Percentiles rank a stretch among this genome's conserved stretches.
These are phyloP conservation scores for Schrankia costaestrigalis DNA, from an alignment of 2,888 invertebrate genomes.

Conservation along the genomic window DNA sequence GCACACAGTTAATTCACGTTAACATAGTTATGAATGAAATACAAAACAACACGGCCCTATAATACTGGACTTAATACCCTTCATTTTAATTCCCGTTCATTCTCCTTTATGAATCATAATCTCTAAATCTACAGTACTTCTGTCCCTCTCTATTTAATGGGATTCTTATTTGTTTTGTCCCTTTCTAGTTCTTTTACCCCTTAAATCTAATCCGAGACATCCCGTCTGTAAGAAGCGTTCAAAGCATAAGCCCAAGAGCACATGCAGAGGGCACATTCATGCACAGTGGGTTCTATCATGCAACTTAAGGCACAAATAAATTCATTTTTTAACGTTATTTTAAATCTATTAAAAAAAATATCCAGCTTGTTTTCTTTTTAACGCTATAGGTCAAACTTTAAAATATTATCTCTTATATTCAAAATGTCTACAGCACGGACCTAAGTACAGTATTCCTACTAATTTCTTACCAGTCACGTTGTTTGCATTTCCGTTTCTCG, in stretches of 20 bases:
- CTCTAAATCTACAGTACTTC: slow-evolving; percentile 70
- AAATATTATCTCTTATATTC: too few relatives aligned
- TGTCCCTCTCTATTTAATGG: slow-evolving; percentile 53
- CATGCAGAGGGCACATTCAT: slow-evolving; percentile 26
- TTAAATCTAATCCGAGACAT: slow-evolving; percentile 79
- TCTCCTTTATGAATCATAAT: slow-evolving; percentile 80
- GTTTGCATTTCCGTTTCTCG: too few relatives aligned
- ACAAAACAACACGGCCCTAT: slow-evolving; percentile 40
- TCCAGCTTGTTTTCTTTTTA: too few relatives aligned
- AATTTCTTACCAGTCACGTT: too few relatives aligned
- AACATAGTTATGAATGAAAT: too few relatives aligned
- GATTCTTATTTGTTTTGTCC: slow-evolving; percentile 47
- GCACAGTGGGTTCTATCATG: slow-evolving; percentile 8
- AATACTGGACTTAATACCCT: slow-evolving; percentile 57
- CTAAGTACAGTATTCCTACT: too few relatives aligned
- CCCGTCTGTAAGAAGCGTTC: slow-evolving; percentile 65
- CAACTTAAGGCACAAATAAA: too few relatives aligned
- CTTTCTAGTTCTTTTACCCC: slow-evolving; percentile 74
- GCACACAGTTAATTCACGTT: not conserved
- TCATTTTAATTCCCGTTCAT: slow-evolving; percentile 78
- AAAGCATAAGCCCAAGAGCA: slow-evolving; percentile 42
- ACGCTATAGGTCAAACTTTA: too few relatives aligned
- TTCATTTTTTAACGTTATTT: too few relatives aligned
- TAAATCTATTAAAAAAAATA: too few relatives aligned
- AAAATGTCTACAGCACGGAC: too few relatives aligned